A percentile compares a stretch with the other conserved stretches of the same genome.
These are phyloP conservation scores for Eonycteris spelaea DNA, from an alignment of 2,113 vertebrate genomes.

Conservation along the genomic window DNA sequence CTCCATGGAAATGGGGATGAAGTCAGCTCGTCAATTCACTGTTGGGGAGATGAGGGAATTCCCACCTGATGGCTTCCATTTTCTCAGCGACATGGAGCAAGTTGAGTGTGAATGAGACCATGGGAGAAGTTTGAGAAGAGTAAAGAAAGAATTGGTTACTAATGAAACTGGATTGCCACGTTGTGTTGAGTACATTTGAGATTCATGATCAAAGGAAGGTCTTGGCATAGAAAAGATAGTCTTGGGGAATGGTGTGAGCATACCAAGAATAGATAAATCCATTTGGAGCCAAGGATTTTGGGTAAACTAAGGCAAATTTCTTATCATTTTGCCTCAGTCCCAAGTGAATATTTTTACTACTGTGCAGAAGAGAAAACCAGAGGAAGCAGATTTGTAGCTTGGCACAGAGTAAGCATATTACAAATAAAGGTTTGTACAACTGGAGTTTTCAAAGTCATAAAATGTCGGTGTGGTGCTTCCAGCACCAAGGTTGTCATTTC, in stretches of 20 bases:
- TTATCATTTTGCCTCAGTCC: neutral
- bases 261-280: neutral
- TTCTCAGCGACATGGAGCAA: neutral
- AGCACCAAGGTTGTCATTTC: neutral
- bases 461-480: neutral
- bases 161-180: neutral
- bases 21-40: neutral
- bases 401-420: neutral
- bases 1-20: neutral
- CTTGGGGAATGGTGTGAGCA: neutral
- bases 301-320: neutral
- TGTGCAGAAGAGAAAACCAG: neutral
- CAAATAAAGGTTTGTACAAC: neutral
- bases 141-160: neutral
- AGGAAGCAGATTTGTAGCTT: neutral
- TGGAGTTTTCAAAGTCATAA: too few species aligned
- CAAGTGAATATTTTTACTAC: neutral
- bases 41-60: neutral
- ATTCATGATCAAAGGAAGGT: neutral
- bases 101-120: neutral
- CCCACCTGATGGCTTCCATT: neutral
- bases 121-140: neutral
- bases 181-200: neutral
- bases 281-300: neutral
- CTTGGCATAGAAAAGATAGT: neutral